Evolutionary conservation across 2,888 invertebrate genomes (phyloP).

Genomic region (Limenitis camilla): DNA sequence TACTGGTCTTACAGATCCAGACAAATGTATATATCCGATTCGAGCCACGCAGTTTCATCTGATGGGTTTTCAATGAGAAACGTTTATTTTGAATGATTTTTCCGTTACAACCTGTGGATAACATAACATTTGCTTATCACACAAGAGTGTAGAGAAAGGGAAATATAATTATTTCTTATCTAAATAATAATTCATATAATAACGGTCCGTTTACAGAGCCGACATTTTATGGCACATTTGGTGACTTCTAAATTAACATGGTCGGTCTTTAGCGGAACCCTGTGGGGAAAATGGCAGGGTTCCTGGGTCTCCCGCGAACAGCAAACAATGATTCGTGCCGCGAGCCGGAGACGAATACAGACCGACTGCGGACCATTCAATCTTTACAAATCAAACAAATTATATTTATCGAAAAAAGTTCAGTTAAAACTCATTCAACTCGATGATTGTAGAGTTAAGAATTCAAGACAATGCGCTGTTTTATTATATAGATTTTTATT

Average conservation of each 20-base stretch:
- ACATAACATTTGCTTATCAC: no score
- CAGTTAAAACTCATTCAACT: conserved; percentile 46
- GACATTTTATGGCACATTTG: conserved; percentile 55
- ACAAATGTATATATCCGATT: no score
- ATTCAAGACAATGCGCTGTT: conserved; percentile 15
- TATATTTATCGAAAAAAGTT: conserved; percentile 64
- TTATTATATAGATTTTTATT: conserved; percentile 3
- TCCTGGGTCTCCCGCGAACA: conserved; percentile 61
- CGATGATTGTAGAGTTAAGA: conserved; percentile 22
- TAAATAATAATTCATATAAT: conserved; percentile 36
- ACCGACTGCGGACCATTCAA: conserved; percentile 50
- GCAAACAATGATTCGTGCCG: conserved; percentile 52
- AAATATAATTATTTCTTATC: not conserved
- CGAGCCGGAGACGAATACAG: conserved; percentile 45
- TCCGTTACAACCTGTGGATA: no score
- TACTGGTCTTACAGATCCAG: no score
- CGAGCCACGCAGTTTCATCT: no score
- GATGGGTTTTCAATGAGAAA: no score
- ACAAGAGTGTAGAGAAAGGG: not conserved
- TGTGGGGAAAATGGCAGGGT: conserved; percentile 67
- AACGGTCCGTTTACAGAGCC: conserved; percentile 42
- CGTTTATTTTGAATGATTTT: no score
- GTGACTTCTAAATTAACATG: conserved; percentile 60
- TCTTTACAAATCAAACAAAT: conserved; percentile 72
- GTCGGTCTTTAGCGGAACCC: conserved; percentile 67